Evolutionary conservation across 2,113 vertebrate species (phyloP).

Genomic region (Podarcis raffonei): DNA sequence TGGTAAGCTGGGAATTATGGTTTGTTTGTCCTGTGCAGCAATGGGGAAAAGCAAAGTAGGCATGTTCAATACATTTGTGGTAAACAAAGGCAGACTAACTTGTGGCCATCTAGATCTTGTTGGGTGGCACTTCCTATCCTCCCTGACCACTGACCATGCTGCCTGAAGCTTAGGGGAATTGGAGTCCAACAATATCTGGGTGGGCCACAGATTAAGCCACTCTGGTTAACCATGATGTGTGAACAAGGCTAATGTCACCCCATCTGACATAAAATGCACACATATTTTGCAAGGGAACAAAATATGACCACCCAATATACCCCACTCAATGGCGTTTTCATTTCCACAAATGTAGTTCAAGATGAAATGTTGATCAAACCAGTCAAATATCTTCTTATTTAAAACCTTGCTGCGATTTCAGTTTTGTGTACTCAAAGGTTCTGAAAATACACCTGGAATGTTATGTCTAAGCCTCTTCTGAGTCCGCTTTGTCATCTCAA

Average conservation of each 20-base stretch:
- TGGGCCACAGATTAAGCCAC: too few relatives aligned
- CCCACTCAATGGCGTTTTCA: constrained; percentile 76
- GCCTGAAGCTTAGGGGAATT: too few relatives aligned
- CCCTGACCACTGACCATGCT: too few relatives aligned
- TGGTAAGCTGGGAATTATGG: too few relatives aligned
- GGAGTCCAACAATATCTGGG: too few relatives aligned
- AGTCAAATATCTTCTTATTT: constrained; percentile 71
- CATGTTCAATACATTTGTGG: too few relatives aligned
- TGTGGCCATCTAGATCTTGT: too few relatives aligned
- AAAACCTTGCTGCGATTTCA: constrained; percentile 76
- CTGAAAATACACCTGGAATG: constrained; percentile 72
- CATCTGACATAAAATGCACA: not conserved
- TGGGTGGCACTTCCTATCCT: too few relatives aligned
- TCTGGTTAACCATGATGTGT: too few relatives aligned
- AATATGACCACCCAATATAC: constrained; percentile 25
- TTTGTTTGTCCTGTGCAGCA: too few relatives aligned
- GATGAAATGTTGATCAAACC: constrained; percentile 78
- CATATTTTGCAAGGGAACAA: not conserved
- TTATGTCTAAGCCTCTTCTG: constrained; percentile 63
- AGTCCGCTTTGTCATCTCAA: not conserved
- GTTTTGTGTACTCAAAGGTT: constrained; percentile 75
- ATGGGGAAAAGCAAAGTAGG: too few relatives aligned
- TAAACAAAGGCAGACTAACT: too few relatives aligned
- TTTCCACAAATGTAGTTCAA: constrained; percentile 59
- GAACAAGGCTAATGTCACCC: not conserved